Base-by-base conservation (phyloP, 1,140 invertebrate genomes). In the Callitettix versicolor region DNA sequence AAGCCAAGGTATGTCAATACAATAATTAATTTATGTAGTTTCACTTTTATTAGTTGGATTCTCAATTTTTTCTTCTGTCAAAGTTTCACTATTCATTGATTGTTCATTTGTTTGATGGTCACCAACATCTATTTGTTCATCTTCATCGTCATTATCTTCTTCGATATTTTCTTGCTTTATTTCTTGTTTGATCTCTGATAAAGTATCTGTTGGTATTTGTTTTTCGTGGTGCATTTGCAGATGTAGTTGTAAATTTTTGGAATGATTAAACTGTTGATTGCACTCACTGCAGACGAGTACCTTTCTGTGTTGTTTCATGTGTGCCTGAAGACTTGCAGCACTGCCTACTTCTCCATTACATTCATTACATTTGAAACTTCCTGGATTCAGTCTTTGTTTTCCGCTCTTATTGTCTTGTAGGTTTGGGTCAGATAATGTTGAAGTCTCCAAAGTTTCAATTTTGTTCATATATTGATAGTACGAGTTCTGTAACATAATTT, bases 121-220 rank as follows among this genome's bases (percentile, higher is more conserved):
- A 6, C 44, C 53, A 30, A 55, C 53, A 55, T 55, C 53, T 33
- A 55, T 55, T 21, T 55, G 53, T 33, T 54, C 52, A 24, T 54
- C 52, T 33, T 55, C 53, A 30, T 55, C 53, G 14, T 55, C 53
- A 14, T 47, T 15, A n/a, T 55, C 42, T 11, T 47, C 48, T 36
- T 40, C 50, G 11, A 40, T 9, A 21, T 17, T 52, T 40, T 55
- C 53, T 38, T 55, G 24, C 15, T 55, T 55, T 9, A 55, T 55
- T 42, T 55, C 53, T 36, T 55, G 42, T 41, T 55, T 55, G 1
- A 55, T 47, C 3, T 42, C 33, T 20, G n/a, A 43, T 24, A 43
- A 22, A 9, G 7, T 33, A 3, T 12, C 15, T 1, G 20, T 11
- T 18, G 18, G 11, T 17, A 24, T 14, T 30, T 4, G 26, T 30